phyloP scores from a whole-genome alignment of 2,888 invertebrate species.

The Lithophane ornitopus region DNA sequence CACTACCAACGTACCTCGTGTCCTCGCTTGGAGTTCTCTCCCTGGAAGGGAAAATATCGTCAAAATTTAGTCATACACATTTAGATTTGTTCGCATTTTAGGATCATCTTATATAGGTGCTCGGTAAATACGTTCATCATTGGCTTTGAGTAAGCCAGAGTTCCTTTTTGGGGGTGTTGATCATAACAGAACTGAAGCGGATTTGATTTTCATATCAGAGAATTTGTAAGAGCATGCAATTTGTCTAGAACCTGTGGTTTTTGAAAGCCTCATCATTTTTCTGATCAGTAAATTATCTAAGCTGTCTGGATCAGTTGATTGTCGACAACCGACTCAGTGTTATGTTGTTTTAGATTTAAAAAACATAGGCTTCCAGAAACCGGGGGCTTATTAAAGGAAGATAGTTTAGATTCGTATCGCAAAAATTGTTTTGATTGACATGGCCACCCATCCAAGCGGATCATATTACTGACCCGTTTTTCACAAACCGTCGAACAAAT shows the following conservation, averaged over 20 bases:
- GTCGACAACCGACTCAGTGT: not conserved
- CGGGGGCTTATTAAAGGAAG: not conserved
- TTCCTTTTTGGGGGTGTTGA: not conserved
- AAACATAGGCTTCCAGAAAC: not conserved
- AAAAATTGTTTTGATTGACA: not conserved
- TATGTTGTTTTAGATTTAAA: not conserved
- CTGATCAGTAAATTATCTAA: not conserved
- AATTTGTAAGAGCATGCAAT: conserved; percentile 18
- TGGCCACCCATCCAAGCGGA: not conserved
- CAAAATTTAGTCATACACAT: conserved; percentile 55
- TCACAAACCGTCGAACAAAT: not conserved
- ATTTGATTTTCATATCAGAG: not conserved
- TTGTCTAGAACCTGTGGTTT: not conserved
- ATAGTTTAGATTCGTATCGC: not conserved
- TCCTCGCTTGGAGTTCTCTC: conserved; percentile 69
- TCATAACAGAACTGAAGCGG: not conserved
- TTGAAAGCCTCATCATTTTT: not conserved
- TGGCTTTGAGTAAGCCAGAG: not conserved
- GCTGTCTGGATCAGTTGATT: not conserved
- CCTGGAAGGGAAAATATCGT: conserved; percentile 68
- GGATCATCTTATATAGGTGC: not conserved
- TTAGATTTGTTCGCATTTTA: conserved; percentile 13
- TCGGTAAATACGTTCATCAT: not conserved
- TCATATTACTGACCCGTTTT: not conserved
- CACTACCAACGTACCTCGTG: conserved; percentile 66